phyloP scores from a whole-genome alignment of 2,888 invertebrate genomes.

The Tetrapedia diversipes region DNA sequence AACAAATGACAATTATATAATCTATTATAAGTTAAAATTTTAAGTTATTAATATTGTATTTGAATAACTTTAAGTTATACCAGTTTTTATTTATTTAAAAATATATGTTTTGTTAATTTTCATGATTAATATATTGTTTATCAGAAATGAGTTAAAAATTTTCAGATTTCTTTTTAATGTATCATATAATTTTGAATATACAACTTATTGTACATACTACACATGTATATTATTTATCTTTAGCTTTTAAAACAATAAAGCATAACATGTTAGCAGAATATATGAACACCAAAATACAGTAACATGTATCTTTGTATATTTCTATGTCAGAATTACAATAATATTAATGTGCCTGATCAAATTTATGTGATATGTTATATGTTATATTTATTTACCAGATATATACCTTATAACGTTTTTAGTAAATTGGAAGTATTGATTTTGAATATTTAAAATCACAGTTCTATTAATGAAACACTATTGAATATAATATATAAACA shows the following conservation, averaged over 20 bases:
- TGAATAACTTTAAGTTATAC: neutral
- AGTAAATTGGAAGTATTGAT: neutral
- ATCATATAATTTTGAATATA: constrained; percentile 26
- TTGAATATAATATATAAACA: constrained; percentile 17
- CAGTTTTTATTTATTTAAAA: constrained; percentile 14
- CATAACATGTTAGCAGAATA: constrained; percentile 16
- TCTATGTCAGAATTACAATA: constrained; percentile 1
- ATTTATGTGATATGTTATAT: constrained; percentile 28
- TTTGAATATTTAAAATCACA: constrained; percentile 2
- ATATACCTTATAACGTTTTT: neutral
- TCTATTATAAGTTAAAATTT: constrained; percentile 27
- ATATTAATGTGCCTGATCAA: constrained; percentile 13
- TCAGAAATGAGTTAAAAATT: constrained; percentile 1
- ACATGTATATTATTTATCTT: constrained; percentile 31
- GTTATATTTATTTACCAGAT: constrained; percentile 23
- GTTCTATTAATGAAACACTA: constrained; percentile 7
- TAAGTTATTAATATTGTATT: neutral
- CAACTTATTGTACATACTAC: constrained; percentile 60
- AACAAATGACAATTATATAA: constrained; percentile 14
- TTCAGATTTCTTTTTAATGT: constrained; percentile 19
- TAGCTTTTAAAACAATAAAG: constrained; percentile 18
- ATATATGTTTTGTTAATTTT: constrained; percentile 9
- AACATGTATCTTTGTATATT: constrained; percentile 15
- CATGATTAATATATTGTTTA: constrained; percentile 7
- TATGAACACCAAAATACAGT: constrained; percentile 21